Conservation (phyloP, 2,797 vertebrate species). For the Aphelocoma californica region DNA sequence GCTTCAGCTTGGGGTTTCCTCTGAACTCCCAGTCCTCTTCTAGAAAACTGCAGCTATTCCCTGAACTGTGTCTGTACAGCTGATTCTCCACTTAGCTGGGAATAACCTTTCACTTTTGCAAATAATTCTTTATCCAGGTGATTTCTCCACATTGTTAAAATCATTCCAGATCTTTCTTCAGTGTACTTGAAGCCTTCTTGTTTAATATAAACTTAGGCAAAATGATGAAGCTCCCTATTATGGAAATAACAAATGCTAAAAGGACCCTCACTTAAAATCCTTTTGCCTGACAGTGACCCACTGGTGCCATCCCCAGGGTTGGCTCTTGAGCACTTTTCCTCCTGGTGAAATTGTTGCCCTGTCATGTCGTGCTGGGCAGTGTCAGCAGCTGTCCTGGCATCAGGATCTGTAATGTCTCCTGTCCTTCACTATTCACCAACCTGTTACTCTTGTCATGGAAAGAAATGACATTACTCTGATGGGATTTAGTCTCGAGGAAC, state of each 20-base stretch:
- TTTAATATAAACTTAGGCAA: background rate
- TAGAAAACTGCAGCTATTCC: background rate
- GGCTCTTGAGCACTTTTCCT: background rate
- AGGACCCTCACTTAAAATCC: background rate
- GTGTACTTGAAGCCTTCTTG: background rate
- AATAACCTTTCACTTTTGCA: background rate
- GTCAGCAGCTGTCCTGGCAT: background rate
- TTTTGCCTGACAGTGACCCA: background rate
- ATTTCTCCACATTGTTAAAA: background rate
- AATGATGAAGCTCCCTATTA: background rate
- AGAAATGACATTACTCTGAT: background rate
- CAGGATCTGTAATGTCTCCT: background rate
- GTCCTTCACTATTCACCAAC: background rate
- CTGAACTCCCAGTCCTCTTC: background rate
- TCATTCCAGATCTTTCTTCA: background rate
- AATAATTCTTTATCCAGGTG: background rate
- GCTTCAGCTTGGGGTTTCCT: background rate
- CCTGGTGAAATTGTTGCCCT: background rate
- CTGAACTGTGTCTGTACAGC: background rate
- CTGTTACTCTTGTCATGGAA: background rate
- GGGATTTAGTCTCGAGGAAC: background rate
- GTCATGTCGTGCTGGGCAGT: accelerated
- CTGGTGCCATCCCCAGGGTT: background rate
- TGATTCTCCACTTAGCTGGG: background rate
- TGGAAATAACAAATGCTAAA: background rate